Conservation (phyloP, 2,888 invertebrate species). For the Plagiodera versicolora region DNA sequence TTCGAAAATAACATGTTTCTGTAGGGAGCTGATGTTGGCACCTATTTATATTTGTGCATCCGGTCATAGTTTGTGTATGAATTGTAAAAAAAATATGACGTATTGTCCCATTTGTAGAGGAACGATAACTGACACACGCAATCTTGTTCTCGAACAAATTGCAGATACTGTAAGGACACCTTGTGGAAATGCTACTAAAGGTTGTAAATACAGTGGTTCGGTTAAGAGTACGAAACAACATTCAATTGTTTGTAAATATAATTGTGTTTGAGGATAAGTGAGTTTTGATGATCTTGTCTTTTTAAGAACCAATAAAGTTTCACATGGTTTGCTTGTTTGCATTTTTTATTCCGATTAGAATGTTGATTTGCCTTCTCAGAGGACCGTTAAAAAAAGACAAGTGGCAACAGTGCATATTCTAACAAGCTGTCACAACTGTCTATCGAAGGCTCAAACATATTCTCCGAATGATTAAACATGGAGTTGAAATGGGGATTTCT, state of each 20-base stretch:
- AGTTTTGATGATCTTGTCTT: too few relatives aligned
- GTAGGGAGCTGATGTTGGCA: slow-evolving; percentile 14
- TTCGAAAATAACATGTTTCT: slow-evolving; percentile 8
- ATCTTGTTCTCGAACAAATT: slow-evolving; percentile 4
- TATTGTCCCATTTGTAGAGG: slow-evolving; percentile 8
- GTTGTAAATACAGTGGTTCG: slow-evolving; percentile 11
- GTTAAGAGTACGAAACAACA: slow-evolving; percentile 14
- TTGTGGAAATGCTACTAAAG: slow-evolving; percentile 9
- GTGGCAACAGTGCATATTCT: too few relatives aligned
- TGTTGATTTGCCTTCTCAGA: too few relatives aligned
- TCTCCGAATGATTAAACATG: too few relatives aligned
- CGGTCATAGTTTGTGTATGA: slow-evolving; percentile 12
- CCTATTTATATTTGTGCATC: slow-evolving; percentile 14
- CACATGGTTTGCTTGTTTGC: too few relatives aligned
- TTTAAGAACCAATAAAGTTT: too few relatives aligned
- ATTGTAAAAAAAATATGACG: slow-evolving; percentile 2
- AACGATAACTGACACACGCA: background rate
- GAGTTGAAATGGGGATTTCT: too few relatives aligned
- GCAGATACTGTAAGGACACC: slow-evolving; percentile 7
- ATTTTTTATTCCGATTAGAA: too few relatives aligned
- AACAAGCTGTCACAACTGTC: too few relatives aligned
- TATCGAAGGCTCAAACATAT: too few relatives aligned
- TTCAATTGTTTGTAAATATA: slow-evolving; percentile 7
- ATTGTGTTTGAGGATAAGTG: slow-evolving; percentile 9
- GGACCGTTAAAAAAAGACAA: too few relatives aligned